A percentile compares a stretch with the other conserved stretches of the same genome.
These are phyloP conservation scores for Gobio gobio DNA, from an alignment of 2,113 vertebrate species.

Conservation along the genomic window DNA sequence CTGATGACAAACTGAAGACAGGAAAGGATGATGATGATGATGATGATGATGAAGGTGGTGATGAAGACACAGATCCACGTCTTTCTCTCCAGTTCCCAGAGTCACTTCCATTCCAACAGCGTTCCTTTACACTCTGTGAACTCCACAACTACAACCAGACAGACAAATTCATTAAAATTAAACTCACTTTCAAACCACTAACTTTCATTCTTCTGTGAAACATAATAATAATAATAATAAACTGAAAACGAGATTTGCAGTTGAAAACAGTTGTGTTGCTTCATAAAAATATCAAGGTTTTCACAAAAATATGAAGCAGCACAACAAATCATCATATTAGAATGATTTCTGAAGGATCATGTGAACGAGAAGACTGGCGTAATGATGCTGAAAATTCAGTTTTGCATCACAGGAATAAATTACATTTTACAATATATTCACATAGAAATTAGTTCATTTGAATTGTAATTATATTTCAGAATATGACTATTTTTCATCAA, in stretches of 20 bases:
- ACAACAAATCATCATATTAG: neutral
- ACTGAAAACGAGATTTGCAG: neutral
- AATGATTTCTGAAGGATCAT: neutral
- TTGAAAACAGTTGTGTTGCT: too few species aligned
- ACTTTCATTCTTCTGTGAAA: neutral
- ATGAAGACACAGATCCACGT: conserved; percentile 67
- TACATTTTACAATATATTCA: neutral
- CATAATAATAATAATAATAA: neutral
- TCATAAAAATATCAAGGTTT: too few species aligned
- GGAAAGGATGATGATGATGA: conserved; percentile 60
- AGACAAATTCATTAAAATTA: neutral
- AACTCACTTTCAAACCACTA: too few species aligned
- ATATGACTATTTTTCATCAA: neutral
- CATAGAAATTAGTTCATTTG: neutral
- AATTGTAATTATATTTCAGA: neutral
- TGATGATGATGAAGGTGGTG: conserved; percentile 62
- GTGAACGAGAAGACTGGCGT: neutral
- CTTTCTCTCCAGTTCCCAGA: conserved; percentile 80
- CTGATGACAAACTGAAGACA: conserved; percentile 57
- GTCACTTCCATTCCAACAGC: conserved; percentile 70
- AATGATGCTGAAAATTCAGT: neutral
- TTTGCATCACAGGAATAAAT: neutral
- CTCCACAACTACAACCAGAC: conserved; percentile 62
- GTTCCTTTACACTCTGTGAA: conserved; percentile 62
- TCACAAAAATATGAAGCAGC: neutral